Base-by-base conservation (phyloP, 2,888 invertebrate species). In the Harmothoe impar region DNA sequence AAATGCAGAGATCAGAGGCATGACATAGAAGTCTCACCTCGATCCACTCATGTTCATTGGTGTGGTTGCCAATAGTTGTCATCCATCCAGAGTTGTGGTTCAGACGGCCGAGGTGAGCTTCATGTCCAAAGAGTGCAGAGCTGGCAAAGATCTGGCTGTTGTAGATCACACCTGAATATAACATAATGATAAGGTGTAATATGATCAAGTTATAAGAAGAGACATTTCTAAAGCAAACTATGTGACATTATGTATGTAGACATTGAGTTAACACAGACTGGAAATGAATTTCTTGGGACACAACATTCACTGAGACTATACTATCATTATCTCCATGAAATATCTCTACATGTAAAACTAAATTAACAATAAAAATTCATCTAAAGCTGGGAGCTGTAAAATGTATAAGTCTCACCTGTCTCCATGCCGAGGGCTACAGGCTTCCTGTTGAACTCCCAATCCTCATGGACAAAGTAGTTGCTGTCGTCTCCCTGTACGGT, bases 341-440 rank as follows among this genome's bases (percentile, higher is more conserved):
- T 15, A 54, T 15, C 54, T 54, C 54, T 20, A 54, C 54, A 54
- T 54, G 54, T 54, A 54, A 54, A 15, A 15, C 54, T 54, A 54
- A 54, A 54, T 54, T 20, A 54, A 54, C 54, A 54, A 54, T 20
- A 54, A 54, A 54, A 54, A 54, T 15, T 54, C 54, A 15, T 15
- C 54, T 12, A 81, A 7, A 31, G 33, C 10, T 81, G 12, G 81
- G n/a, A n/a, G n/a, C n/a, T n/a, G n/a, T n/a, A n/a, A n/a, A 31
- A 23, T 43, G 0, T 43, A 12, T 62, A n/a, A 20, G 12, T 62
- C 54, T 10, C 29, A 89, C 89, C 90, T 77, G 90, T 81, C 31
- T 90, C 90, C 90, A 90, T 90, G 0, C 90, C 90, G 15, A 90
- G 90, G 23, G 90, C 51, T n/a, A 51, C 72, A 23, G 90, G 78